Percentiles rank a stretch among this genome's conserved stretches.
phyloP scores from a whole-genome alignment of 1,140 invertebrate genomes.

The Telenomus remus region DNA sequence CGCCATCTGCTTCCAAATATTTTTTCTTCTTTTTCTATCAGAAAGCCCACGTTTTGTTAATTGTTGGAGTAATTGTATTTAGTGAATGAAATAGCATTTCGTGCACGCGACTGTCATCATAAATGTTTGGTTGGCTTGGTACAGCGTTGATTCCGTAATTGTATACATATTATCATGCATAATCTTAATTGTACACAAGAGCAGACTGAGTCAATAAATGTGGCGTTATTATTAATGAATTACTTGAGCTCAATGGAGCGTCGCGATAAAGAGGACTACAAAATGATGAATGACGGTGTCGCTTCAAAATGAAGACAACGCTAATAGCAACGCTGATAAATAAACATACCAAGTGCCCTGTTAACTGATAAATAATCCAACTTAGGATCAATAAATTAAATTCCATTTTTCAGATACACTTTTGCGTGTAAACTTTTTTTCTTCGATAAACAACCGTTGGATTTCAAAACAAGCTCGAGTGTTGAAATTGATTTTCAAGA shows the following conservation, averaged over 20 bases:
- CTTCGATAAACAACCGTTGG: too few relatives aligned
- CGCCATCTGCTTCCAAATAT: too few relatives aligned
- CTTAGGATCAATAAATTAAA: not conserved
- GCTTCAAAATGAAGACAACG: constrained; percentile 14
- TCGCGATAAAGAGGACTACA: constrained; percentile 38
- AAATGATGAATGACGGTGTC: constrained; percentile 37
- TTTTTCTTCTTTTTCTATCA: too few relatives aligned
- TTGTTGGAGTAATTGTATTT: too few relatives aligned
- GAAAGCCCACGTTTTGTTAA: too few relatives aligned
- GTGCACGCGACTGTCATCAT: not conserved
- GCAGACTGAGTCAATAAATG: constrained; percentile 43
- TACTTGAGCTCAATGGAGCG: constrained; percentile 26
- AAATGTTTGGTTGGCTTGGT: constrained; percentile 17
- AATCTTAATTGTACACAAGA: constrained; percentile 53
- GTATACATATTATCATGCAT: constrained; percentile 43
- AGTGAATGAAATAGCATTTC: too few relatives aligned
- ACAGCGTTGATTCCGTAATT: constrained; percentile 32
- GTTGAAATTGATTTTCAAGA: too few relatives aligned
- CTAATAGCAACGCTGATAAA: constrained; percentile 21
- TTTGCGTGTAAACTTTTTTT: too few relatives aligned
- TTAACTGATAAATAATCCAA: not conserved
- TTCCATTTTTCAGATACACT: too few relatives aligned
- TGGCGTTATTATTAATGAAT: constrained; percentile 50
- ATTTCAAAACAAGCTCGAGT: too few relatives aligned
- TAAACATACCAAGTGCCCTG: constrained; percentile 8